Percentiles rank a stretch among this genome's conserved stretches.
phyloP scores from a whole-genome alignment of 2,113 vertebrate genomes.

The Chaenogobius annularis region DNA sequence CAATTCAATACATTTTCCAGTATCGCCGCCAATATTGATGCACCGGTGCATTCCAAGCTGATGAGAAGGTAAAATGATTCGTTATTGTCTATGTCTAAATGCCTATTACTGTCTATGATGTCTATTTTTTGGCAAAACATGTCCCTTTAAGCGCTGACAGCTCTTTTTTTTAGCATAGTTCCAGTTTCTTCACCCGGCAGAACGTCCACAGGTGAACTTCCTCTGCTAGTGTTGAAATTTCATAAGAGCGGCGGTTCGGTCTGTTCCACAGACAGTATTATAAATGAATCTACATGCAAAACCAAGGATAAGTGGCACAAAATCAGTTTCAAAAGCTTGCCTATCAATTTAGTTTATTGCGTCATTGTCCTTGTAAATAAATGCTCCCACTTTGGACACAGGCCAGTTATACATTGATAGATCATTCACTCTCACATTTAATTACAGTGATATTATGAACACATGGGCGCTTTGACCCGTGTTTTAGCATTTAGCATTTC shows the following conservation, averaged over 20 bases:
- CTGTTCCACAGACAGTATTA: neutral
- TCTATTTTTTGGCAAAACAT: too few relatives aligned
- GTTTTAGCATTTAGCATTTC: neutral
- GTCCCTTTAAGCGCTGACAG: too few relatives aligned
- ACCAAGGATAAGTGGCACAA: neutral
- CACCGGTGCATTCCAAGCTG: too few relatives aligned
- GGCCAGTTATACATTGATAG: neutral
- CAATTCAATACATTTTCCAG: too few relatives aligned
- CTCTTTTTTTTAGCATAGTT: too few relatives aligned
- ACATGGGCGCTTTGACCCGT: neutral
- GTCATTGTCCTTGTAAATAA: neutral
- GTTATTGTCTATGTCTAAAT: too few relatives aligned
- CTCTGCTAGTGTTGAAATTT: neutral
- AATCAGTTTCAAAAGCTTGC: neutral
- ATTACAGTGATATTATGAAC: neutral
- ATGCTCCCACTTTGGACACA: neutral
- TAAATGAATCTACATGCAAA: neutral
- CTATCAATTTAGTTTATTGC: neutral
- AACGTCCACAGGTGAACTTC: too few relatives aligned
- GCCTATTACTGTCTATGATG: too few relatives aligned
- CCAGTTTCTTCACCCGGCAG: too few relatives aligned
- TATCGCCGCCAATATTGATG: too few relatives aligned
- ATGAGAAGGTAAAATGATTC: too few relatives aligned
- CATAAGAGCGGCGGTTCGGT: neutral
- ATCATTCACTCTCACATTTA: neutral